Base-by-base conservation (phyloP, 2,113 vertebrate species). In the Psephotus haematonotus region DNA sequence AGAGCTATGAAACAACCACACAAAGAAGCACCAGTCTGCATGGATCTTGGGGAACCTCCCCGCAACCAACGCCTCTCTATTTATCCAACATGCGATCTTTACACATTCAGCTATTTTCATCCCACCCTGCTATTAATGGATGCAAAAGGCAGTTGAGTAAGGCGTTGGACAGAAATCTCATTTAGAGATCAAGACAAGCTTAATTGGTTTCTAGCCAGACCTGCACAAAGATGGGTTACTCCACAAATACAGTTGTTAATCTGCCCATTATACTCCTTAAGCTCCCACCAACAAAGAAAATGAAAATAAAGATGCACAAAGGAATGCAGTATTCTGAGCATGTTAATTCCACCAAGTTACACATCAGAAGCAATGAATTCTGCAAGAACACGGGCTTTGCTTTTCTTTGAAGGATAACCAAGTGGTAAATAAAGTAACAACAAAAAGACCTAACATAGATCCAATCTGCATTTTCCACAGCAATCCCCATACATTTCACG, bases 171-270 rank as follows among this genome's bases (percentile, higher is more conserved):
- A 84, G 88, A 97, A 95, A 97, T 97, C 97, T 97, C 92, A 97
- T 97, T 97, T 97, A 97, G 93, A 80, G 96, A 97, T 97, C 97
- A 97, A 92, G 97, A 92, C 96, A 97, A 94, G 94, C 94, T 97
- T 97, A 97, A 97, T 95, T 95, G 96, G 97, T 95, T 96, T 97
- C 79, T 7, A 96, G 95, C 91, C 95, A 97, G 97, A 95, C 92
- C 88, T 78, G 90, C 91, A 94, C 91, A 96, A 97, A 94, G 91
- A 95, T 95, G 93, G 94, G 95, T 82, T 96, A 95, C 93, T 96
- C 90, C 88, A 94, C 95, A 96, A 96, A 94, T 95, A 93, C 89
- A 93, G 95, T 86, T 83, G 79, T 65, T 97, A 97, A 97, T 97
- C 97, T 96, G 92, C 11, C 83, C 84, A 97, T 96, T 97, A 96